Evolutionary conservation across 92 coral and sea anemone species (phyloP).

Genomic region (Pocillopora meandrina): DNA sequence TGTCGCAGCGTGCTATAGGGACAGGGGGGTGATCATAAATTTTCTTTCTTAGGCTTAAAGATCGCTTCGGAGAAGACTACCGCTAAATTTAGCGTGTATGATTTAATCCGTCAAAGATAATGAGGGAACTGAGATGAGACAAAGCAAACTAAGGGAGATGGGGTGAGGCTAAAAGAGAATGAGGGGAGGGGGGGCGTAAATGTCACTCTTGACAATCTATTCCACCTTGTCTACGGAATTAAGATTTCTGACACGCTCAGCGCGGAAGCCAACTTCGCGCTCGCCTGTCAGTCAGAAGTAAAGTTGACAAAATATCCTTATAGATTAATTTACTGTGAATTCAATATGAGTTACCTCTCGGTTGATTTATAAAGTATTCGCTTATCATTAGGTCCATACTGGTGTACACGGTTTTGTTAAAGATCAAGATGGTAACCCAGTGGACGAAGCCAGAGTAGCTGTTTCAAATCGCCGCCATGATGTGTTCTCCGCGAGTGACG

Average conservation of each 20-base stretch:
- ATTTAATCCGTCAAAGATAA: background rate
- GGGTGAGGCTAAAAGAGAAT: background rate
- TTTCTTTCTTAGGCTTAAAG: background rate
- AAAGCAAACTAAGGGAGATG: background rate
- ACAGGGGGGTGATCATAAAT: background rate
- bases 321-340: no score
- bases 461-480: constrained; percentile 94
- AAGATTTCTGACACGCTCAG: no score
- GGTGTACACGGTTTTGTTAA: constrained; percentile 90
- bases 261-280: no score
- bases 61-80: background rate
- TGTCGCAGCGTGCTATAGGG: background rate
- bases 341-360: background rate
- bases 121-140: background rate
- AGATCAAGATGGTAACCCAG: constrained; percentile 88
- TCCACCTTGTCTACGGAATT: no score
- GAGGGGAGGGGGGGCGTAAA: background rate
- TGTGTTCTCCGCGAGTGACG: constrained; percentile 87
- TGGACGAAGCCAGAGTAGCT: constrained; percentile 82
- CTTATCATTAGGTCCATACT: constrained; percentile 62
- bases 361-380: background rate
- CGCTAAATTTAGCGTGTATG: background rate
- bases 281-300: no score
- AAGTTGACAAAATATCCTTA: no score
- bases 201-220: background rate